Conservation (phyloP, 2,113 vertebrate genomes). For the Todiramphus saurophagus region DNA sequence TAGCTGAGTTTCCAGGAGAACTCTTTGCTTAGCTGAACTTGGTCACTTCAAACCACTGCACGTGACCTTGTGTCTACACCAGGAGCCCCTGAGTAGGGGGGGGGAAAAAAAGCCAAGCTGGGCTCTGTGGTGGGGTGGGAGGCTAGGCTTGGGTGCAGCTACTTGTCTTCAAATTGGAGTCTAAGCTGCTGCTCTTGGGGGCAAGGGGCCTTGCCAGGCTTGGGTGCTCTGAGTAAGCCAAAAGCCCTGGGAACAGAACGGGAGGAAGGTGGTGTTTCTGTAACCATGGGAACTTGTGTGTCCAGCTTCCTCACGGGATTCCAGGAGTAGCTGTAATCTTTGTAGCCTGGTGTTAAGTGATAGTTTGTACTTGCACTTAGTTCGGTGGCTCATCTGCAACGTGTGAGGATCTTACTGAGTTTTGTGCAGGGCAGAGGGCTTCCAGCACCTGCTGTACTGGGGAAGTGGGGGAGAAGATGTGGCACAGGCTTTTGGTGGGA, state of each 20-base stretch:
- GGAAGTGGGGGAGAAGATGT: not conserved
- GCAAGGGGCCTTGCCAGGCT: not conserved
- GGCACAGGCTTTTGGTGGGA: not conserved
- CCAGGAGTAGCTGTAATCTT: not conserved
- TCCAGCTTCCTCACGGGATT: not conserved
- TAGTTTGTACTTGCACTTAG: not conserved
- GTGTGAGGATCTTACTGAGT: not conserved
- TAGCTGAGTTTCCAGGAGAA: not conserved
- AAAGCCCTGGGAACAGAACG: not conserved
- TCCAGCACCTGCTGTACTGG: not conserved
- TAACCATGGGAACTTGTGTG: not conserved
- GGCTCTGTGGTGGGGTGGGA: not conserved
- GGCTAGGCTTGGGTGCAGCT: not conserved
- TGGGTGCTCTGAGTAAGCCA: not conserved
- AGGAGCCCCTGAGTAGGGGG: too few relatives aligned
- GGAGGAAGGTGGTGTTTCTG: not conserved
- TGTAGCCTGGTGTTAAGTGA: not conserved
- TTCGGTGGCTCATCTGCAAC: not conserved
- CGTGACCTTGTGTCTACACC: not conserved
- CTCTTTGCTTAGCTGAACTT: not conserved
- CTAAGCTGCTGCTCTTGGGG: not conserved
- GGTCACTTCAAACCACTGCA: accelerated
- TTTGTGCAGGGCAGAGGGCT: not conserved
- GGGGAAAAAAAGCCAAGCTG: not conserved
- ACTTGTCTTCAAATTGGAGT: accelerated